Evolutionary conservation across 1,140 invertebrate species (phyloP).

Genomic region (Drosophila aff.): DNA sequence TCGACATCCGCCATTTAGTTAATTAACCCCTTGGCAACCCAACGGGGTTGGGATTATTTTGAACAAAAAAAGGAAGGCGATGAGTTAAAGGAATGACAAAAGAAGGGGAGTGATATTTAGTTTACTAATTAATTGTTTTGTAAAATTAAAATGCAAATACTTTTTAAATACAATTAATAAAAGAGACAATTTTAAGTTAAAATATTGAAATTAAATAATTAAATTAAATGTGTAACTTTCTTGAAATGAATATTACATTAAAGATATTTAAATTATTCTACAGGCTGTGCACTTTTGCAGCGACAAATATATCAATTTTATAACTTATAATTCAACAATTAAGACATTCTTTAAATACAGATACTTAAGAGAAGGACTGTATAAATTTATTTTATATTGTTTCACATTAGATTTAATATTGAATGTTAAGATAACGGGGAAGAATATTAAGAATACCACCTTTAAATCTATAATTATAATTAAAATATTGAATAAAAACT

Average conservation of each 20-base stretch:
- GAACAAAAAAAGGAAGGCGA: background rate
- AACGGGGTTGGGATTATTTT: background rate
- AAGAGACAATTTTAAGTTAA: background rate
- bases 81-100: background rate
- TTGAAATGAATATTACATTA: background rate
- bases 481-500: no score
- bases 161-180: background rate
- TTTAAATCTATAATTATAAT: no score
- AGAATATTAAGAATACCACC: no score
- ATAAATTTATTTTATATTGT: no score
- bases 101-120: background rate
- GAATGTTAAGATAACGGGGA: no score
- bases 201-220: no score
- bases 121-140: background rate
- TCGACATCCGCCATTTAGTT: slow-evolving; percentile 80
- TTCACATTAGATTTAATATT: no score
- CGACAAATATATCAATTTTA: no score
- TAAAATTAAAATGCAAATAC: no score
- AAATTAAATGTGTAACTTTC: background rate
- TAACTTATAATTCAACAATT: no score
- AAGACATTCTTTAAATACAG: no score
- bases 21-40: slow-evolving; percentile 52
- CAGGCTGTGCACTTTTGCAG: background rate
- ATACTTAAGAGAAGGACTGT: no score
- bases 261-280: background rate